phyloP scores from a whole-genome alignment of 2,113 vertebrate genomes.

The Anolis carolinensis region DNA sequence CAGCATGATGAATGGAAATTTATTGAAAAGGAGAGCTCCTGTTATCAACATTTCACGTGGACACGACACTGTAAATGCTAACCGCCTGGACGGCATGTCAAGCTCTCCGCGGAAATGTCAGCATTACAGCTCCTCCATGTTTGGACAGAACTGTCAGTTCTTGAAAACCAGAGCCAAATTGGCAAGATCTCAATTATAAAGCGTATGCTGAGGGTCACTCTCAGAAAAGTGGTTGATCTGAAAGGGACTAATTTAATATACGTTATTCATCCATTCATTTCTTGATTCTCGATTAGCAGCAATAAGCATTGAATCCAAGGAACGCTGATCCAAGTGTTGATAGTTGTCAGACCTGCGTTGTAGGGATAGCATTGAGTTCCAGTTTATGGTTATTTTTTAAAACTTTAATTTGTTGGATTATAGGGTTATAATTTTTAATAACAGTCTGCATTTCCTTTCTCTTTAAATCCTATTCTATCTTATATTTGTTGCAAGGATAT shows the following conservation, averaged over 20 bases:
- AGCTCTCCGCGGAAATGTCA: constrained; percentile 52
- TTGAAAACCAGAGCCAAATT: constrained; percentile 1
- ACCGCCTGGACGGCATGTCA: constrained; percentile 42
- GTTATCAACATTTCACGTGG: constrained; percentile 42
- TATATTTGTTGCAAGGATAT: neutral
- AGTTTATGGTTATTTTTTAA: neutral
- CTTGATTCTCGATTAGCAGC: constrained; percentile 14
- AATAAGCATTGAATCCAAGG: constrained; percentile 15
- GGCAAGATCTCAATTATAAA: constrained; percentile 25
- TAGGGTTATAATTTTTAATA: neutral
- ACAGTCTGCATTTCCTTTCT: neutral
- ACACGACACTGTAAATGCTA: constrained; percentile 44
- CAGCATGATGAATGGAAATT: constrained; percentile 53
- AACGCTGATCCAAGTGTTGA: constrained; percentile 20
- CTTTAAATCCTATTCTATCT: neutral
- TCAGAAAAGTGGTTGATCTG: constrained; percentile 19
- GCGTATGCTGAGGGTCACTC: neutral
- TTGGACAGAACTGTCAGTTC: constrained; percentile 60
- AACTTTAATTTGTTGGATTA: neutral
- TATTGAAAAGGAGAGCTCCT: constrained; percentile 48
- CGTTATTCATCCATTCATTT: neutral
- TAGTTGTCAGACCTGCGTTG: neutral
- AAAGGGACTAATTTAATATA: neutral
- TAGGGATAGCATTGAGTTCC: neutral
- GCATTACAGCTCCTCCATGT: constrained; percentile 27